Conservation (phyloP, 1,140 invertebrate genomes). For the Pogonomyrmex barbatus region DNA sequence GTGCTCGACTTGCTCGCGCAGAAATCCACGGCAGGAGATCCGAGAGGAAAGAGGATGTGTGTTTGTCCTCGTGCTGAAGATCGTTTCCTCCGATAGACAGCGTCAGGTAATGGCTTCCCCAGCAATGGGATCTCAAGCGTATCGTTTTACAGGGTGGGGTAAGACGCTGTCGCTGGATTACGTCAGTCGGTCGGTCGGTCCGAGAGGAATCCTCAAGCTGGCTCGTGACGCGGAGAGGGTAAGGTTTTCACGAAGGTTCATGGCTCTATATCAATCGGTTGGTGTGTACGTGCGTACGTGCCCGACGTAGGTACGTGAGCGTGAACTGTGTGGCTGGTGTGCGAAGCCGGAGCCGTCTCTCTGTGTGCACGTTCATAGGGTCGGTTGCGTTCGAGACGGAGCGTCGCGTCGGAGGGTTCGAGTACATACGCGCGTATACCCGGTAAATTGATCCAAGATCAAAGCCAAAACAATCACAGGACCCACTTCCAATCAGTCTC, state of each 20-base stretch:
- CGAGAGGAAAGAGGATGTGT: conserved; percentile 2
- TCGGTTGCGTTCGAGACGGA: conserved; percentile 71
- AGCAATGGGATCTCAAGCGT: conserved; percentile 77
- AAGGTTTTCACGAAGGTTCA: conserved; percentile 53
- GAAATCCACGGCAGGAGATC: conserved; percentile 16
- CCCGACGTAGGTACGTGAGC: background rate
- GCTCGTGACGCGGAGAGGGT: background rate
- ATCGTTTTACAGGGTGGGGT: conserved; percentile 76
- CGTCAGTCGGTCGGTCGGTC: conserved; percentile 57
- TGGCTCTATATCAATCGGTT: conserved; percentile 55
- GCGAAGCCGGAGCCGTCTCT: background rate
- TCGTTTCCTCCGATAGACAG: conserved; percentile 65
- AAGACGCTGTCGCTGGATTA: conserved; percentile 70
- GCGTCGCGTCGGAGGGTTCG: conserved; percentile 65
- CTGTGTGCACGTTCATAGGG: conserved; percentile 43
- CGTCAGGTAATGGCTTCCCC: conserved; percentile 72
- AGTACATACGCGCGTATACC: conserved; percentile 80
- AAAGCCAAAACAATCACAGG: conserved; percentile 86
- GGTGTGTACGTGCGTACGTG: conserved; percentile 6
- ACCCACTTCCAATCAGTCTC: conserved; percentile 77
- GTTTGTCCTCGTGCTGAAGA: conserved; percentile 59
- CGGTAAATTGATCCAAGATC: conserved; percentile 86
- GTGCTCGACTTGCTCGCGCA: conserved; percentile 25
- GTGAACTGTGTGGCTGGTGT: conserved; percentile 16
- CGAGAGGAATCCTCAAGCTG: background rate